Conservation (phyloP, 2,113 vertebrate genomes). For the Dasypus novemcinctus region DNA sequence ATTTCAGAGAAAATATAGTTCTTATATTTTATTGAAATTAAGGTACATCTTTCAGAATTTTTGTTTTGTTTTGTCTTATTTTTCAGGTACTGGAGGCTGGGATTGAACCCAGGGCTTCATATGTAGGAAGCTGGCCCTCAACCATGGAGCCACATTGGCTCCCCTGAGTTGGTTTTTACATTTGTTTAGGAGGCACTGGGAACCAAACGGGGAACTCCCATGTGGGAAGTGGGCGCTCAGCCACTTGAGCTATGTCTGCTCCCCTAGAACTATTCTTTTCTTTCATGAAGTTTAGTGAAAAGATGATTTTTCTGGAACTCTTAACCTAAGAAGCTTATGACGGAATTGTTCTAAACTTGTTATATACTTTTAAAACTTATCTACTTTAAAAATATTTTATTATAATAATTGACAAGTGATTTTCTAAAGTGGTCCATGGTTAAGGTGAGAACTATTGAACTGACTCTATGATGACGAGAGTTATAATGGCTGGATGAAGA, state of each 20-base stretch:
- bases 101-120: no score
- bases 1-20: constrained; percentile 9
- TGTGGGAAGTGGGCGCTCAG: neutral
- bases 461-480: neutral
- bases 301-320: neutral
- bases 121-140: no score
- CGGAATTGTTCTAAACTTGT: neutral
- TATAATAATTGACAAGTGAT: neutral
- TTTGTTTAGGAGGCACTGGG: no score
- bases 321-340: neutral
- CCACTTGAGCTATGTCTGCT: no score
- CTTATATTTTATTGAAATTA: neutral
- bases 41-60: neutral
- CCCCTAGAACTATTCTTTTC: neutral
- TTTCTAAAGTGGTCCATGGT: neutral
- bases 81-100: no score
- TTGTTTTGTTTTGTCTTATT: no score
- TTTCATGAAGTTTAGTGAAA: constrained; percentile 14
- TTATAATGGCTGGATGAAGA: neutral
- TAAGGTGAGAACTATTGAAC: neutral
- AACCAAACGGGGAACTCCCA: no score
- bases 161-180: no score
- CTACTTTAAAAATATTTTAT: constrained; percentile 32
- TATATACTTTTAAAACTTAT: neutral
- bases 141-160: no score